Conservation (phyloP, 2,113 vertebrate genomes). For the Nicator chloris region DNA sequence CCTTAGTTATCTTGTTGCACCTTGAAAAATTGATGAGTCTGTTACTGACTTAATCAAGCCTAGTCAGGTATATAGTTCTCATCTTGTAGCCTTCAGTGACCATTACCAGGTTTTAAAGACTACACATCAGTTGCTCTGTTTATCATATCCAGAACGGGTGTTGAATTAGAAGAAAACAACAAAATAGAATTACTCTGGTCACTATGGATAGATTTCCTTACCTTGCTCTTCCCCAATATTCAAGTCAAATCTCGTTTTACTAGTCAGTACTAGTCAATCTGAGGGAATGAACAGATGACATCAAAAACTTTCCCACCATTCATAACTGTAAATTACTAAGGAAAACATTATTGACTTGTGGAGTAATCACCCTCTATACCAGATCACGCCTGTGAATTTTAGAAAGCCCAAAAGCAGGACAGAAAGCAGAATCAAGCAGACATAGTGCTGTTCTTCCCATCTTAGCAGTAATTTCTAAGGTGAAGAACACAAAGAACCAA, state of each 20-base stretch:
- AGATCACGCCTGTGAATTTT: background rate
- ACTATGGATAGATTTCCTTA: background rate
- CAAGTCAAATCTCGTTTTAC: background rate
- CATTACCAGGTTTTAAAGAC: background rate
- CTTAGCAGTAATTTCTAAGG: background rate
- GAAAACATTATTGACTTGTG: background rate
- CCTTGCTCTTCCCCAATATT: background rate
- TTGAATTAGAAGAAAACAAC: background rate
- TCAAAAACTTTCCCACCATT: background rate
- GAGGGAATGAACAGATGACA: background rate
- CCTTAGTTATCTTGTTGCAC: background rate
- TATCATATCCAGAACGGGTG: background rate
- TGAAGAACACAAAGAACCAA: background rate
- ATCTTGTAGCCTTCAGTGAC: conserved; percentile 6
- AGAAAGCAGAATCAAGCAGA: background rate
- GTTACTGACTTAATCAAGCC: conserved; percentile 45
- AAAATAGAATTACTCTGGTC: background rate
- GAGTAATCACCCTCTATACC: background rate
- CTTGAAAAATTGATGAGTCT: conserved; percentile 36
- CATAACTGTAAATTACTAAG: background rate
- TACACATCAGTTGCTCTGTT: background rate
- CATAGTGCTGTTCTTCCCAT: background rate
- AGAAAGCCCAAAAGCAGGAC: background rate
- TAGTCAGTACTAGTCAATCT: background rate
- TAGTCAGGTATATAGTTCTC: conserved; percentile 35